A percentile compares a stretch with the other conserved stretches of the same genome.
Evolutionary conservation across 2,113 vertebrate species (phyloP).

Genomic region (Gavia stellata): DNA sequence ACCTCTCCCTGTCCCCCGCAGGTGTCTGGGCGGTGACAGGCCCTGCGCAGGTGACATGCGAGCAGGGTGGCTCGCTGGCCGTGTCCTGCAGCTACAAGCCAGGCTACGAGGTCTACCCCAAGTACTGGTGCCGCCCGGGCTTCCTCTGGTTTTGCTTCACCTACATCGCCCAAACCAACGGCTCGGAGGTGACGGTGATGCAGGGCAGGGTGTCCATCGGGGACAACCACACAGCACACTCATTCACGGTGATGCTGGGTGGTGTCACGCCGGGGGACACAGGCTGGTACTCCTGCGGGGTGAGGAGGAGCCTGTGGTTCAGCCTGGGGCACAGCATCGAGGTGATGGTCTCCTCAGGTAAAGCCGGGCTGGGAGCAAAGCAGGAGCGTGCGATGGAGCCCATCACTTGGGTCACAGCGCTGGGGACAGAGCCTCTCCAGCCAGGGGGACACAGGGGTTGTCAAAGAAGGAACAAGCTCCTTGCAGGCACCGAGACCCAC

Average conservation of each 20-base stretch:
- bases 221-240: not conserved
- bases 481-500: not conserved
- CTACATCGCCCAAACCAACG: not conserved
- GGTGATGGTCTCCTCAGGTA: constrained; percentile 19
- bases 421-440: not conserved
- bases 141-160: not conserved
- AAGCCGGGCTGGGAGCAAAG: not conserved
- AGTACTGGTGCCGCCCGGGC: not conserved
- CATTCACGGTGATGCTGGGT: not conserved
- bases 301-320: not conserved
- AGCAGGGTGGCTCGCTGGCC: not conserved
- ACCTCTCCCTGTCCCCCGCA: not conserved
- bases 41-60: fast-evolving
- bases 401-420: not conserved
- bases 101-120: not conserved
- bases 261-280: fast-evolving
- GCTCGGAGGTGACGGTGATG: not conserved
- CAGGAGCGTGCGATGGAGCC: not conserved
- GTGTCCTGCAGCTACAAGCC: constrained; percentile 7
- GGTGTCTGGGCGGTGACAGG: not conserved
- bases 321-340: fast-evolving
- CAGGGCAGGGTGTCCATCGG: not conserved
- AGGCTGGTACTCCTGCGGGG: not conserved
- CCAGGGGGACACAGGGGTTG: not conserved
- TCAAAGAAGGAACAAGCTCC: not conserved